A percentile compares a stretch with the other conserved stretches of the same genome.
phyloP scores from a whole-genome alignment of 2,797 vertebrate species.

The Hydrophis major region DNA sequence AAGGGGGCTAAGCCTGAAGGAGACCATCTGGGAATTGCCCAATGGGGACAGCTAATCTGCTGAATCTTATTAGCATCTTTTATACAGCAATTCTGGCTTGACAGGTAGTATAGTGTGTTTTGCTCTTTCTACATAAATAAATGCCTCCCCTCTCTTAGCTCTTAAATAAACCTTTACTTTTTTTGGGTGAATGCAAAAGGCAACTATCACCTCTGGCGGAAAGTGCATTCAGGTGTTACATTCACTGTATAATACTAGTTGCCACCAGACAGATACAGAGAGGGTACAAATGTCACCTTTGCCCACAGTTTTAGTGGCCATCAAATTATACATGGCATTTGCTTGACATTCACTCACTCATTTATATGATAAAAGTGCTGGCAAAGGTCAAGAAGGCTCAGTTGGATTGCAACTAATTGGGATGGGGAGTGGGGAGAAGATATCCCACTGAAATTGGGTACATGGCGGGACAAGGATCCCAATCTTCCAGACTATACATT shows the following conservation, averaged over 20 bases:
- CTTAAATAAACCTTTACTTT: constrained; percentile 4
- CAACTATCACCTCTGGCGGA: neutral
- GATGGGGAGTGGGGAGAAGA: neutral
- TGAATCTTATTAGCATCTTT: constrained; percentile 22
- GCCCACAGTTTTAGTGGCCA: neutral
- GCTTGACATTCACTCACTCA: neutral
- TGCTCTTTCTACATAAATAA: neutral
- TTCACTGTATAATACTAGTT: neutral
- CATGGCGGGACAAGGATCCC: neutral
- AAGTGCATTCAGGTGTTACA: neutral
- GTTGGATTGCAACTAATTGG: neutral
- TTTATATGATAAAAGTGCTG: neutral
- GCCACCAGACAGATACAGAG: neutral
- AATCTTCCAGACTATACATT: neutral
- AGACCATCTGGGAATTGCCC: constrained; percentile 9
- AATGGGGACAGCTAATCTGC: constrained; percentile 5
- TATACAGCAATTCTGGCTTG: neutral
- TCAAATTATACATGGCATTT: neutral
- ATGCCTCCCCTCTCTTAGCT: neutral
- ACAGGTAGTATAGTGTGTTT: neutral
- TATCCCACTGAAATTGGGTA: neutral
- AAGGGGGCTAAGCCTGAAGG: constrained; percentile 21
- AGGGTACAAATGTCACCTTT: neutral
- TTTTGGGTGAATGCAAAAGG: neutral
- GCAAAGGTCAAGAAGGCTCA: neutral